Evolutionary conservation across 2,797 vertebrate genomes (phyloP), one percentile per base, ranked within the genome.

Genomic region (Nasua narica): DNA sequence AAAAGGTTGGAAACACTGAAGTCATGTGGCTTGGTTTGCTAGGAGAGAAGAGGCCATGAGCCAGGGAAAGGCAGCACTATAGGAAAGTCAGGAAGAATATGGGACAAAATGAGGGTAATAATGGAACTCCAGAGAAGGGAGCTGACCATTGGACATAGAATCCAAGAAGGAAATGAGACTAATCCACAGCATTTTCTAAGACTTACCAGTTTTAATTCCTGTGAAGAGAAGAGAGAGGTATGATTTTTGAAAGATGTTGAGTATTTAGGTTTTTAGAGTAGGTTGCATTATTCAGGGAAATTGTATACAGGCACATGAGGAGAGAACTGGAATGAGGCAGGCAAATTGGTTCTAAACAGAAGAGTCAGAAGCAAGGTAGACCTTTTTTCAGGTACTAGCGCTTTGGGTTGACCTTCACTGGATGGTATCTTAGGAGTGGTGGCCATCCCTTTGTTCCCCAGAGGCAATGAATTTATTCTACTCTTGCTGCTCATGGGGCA

Each of bases 1-100:
- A 91, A 91, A 95, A 96, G 78, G 76, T 93, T 93, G 78, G 91
- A 96, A 96, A 94, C 60, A 88, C 23, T 97, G 77, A 40, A 85
- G 72, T 92, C 85, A 79, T 40, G 35, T 94, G 88, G 16, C 16
- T 95, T 96, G 56, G 62, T 81, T 95, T 87, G 29, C 93, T 69
- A 83, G 7, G 29, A 90, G 32, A 85, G 77, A 78, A 72, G 54
- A 90, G 43, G 35, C 70, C 32, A 72, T 21, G 60, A 91, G 67
- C 82, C 82, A 94, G 52, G 58, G 58, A 35, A 91, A 92, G 40
- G n/a, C 50, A 65, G 40, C 29, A 21, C 23, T 76, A 84, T 65
- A 84, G 40, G 18, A 86, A 93, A 90, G 60, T 89, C 62, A 94
- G 56, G 29, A 95, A 85, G 56, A 65, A 60, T 67, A 29, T 56